Base-by-base conservation (phyloP, 2,113 vertebrate genomes). In the Holacanthus passer region DNA sequence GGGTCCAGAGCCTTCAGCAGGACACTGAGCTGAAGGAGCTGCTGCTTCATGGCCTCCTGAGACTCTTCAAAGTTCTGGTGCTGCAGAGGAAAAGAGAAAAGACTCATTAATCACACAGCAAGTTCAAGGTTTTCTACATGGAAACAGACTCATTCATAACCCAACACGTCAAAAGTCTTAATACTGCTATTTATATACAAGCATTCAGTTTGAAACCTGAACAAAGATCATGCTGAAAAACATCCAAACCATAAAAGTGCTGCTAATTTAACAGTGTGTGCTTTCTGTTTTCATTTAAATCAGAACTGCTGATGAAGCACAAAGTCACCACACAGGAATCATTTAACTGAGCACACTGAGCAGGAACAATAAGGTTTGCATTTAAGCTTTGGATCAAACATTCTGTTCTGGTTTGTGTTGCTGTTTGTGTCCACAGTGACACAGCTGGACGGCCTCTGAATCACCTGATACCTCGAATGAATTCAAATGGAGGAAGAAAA, bases 1-100 rank as follows among this genome's bases (percentile, higher is more conserved):
- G 97, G 96, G 87, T 98, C 97, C 62, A 98, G 94, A 4, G 97
- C 95, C 63, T 93, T 94, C 58, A 98, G 93, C 29, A 98, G 95
- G 47, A 96, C 72, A 35, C 95, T 95, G 56, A 98, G 96, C 84
- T 97, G 96, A 5, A 94, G 94, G 0, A 98, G 96, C 87, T 98
- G 97, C 68, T 96, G 93, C 89, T 98, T 98, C 97, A 98, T 98
- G 56, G 96, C 96, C 91, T 98, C 97, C 93, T 97, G 97, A 55
- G 97, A 97, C 92, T 98, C 97, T 64, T 98, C 97, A 60, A 98
- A 98, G 95, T 98, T 98, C 72, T 96, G 96, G 31, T 97, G 97
- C 97, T 98, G 89, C 60, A 77, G 48, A 73, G 6, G 52, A 47
- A 31, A 65, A 50, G 55, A 29, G 58, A 13, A 66, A 35, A 63